Base-by-base conservation (phyloP, 1,140 invertebrate species). In the Ctenoplectra terminalis region DNA sequence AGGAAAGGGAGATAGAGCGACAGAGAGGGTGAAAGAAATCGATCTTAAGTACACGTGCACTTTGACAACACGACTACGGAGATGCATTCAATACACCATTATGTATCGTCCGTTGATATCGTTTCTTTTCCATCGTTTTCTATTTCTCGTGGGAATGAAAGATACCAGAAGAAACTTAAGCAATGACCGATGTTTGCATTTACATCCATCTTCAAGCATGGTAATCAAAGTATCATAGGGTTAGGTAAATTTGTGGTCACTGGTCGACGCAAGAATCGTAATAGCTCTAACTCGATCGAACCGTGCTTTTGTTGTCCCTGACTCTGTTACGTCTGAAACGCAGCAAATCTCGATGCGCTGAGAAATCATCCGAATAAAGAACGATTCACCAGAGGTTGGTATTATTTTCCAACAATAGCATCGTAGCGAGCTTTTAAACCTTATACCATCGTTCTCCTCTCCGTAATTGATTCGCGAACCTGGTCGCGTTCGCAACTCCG, bases 21-120 rank as follows among this genome's bases (percentile, higher is more conserved):
- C 20, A 15, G 34, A 61, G 34, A 50, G 63, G 23, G 46, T 31
- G 34, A 75, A 40, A 64, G 37, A 74, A 64, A 73, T 73, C 80
- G 58, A 87, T 83, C 58, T 26, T 34, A 37, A 69, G 76, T 80
- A 80, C 81, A 67, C 81, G 81, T 69, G 70, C 61, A 83, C 82
- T 61, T 73, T 67, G 82, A 73, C 61, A 70, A 66, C 72, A 60
- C 58, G n/a, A 83, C 34, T 48, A 34, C 26, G 48, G 48, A 52
- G 54, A 86, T 69, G 69, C 69, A 79, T 82, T 78, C 69, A 50
- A 77, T 54, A 67, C 37, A 73, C 46, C 69, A 69, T 86, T 74
- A 50, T 82, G 74, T 69, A 58, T 77, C 73, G 8, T 76, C 29
- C 60, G 46, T 64, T 67, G 15, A 74, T 66, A 43, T 43, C 46